phyloP scores from a whole-genome alignment of 2,888 invertebrate genomes.

The Nomada ruficornis region DNA sequence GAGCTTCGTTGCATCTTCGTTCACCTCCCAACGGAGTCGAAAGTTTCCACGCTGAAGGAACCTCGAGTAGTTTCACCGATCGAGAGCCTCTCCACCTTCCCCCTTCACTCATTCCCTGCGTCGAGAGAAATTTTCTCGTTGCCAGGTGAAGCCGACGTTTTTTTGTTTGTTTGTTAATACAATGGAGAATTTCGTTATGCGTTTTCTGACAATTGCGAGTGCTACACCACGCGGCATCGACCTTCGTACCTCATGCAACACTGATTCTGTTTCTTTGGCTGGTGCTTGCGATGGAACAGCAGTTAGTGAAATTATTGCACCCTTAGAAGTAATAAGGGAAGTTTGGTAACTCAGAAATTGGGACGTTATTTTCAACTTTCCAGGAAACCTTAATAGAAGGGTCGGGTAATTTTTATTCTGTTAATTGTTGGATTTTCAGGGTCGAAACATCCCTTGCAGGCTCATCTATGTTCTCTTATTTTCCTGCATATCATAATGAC shows the following conservation, averaged over 20 bases:
- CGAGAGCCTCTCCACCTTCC: conserved; percentile 71
- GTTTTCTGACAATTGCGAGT: conserved; percentile 11
- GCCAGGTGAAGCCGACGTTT: conserved; percentile 63
- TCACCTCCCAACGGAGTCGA: conserved; percentile 67
- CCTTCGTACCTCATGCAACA: background rate
- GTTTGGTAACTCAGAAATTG: too few species aligned
- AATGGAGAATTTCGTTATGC: conserved; percentile 63
- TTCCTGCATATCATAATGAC: too few species aligned
- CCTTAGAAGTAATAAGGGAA: background rate
- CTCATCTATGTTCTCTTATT: too few species aligned
- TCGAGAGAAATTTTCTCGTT: conserved; percentile 66
- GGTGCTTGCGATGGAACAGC: background rate
- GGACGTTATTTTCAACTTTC: too few species aligned
- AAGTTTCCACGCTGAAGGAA: conserved; percentile 74
- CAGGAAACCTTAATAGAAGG: too few species aligned
- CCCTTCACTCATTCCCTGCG: conserved; percentile 59
- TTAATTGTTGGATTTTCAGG: too few species aligned
- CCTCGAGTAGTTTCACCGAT: conserved; percentile 75
- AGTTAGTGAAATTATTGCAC: background rate
- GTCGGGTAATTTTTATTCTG: too few species aligned
- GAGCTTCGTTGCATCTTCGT: conserved; percentile 71
- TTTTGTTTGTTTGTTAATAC: conserved; percentile 45
- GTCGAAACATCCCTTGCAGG: too few species aligned
- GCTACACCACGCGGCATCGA: background rate
- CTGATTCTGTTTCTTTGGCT: background rate